Conservation (phyloP, 2,888 invertebrate species). For the Luperina nickerlii region DNA sequence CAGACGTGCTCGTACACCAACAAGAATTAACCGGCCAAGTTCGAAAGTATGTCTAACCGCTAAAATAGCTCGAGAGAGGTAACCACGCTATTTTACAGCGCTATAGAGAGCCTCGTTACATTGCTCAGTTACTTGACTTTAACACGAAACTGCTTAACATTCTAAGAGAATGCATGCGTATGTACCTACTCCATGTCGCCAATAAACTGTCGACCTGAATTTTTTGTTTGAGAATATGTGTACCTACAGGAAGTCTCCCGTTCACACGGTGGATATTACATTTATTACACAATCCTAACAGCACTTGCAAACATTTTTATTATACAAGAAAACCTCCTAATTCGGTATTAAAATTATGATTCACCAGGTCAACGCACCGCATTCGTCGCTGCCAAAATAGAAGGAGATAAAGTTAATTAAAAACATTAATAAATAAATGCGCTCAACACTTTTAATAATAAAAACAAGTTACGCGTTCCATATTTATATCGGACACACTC, state of each 20-base stretch:
- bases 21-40: slow-evolving; percentile 76
- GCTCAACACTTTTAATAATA: slow-evolving; percentile 78
- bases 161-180: slow-evolving; percentile 84
- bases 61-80: slow-evolving; percentile 39
- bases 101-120: slow-evolving; percentile 72
- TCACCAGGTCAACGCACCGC: slow-evolving; percentile 83
- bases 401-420: slow-evolving; percentile 87
- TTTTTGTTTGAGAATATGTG: slow-evolving; percentile 82
- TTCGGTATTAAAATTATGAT: slow-evolving; percentile 69
- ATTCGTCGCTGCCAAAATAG: slow-evolving; percentile 83
- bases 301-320: slow-evolving; percentile 63
- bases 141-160: slow-evolving; percentile 88
- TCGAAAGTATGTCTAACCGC: slow-evolving; percentile 55
- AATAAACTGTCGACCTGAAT: slow-evolving; percentile 87
- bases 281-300: slow-evolving; percentile 57
- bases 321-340: slow-evolving; percentile 65
- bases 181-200: slow-evolving; percentile 79
- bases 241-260: slow-evolving; percentile 78
- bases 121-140: slow-evolving; percentile 78
- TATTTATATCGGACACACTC: slow-evolving; percentile 77
- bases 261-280: slow-evolving; percentile 78
- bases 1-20: slow-evolving; percentile 76
- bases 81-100: slow-evolving; percentile 62
- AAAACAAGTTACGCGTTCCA: slow-evolving; percentile 79
- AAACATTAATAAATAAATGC: slow-evolving; percentile 87